Evolutionary conservation across 2,113 vertebrate species (phyloP), one percentile per base, ranked within the genome.

Genomic region (Seriola aureovittata): DNA sequence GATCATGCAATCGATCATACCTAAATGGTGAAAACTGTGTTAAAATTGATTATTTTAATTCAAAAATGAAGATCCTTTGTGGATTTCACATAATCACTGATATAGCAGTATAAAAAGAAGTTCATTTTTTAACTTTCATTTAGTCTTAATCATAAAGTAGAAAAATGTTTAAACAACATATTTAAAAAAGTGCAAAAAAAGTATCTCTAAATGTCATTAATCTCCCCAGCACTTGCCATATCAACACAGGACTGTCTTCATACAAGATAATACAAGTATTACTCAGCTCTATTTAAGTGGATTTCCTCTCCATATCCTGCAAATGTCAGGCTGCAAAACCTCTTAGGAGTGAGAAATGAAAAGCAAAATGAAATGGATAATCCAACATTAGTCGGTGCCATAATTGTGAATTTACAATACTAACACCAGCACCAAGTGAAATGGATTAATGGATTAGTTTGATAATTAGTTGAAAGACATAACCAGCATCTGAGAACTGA

Each of bases 391-490:
- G 6, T 25, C 58, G 23, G 12, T 23, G 10, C 4, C 42, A 9
- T 14, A 44, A 50, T 25, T 16, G 10, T 0, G n/a, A 55, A 78
- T 42, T 9, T 40, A 46, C 29, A 29, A 29, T 29, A 29, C 2
- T 29, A 29, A 29, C n/a, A 52, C 16, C 36, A 36, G 3, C 42
- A 40, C 14, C 55, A 23, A 0, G 12, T 38, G 21, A 55, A 40
- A 32, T 63, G 72, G 60, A 81, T 76, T 59, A 76, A 17, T 48
- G 38, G 70, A 83, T 81, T 72, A 58, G 0, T 0, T 19, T 19
- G 0, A 38, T 25, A 2, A 63, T 32, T n/a, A 29, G n/a, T 19
- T 12, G 8, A 71, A 46, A 62, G 21, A 46, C 17, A 8, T 0
- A 40, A 32, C 1, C 3, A 19, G 50, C 5, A 21, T n/a, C 52